Base-by-base conservation (phyloP, 2,888 invertebrate species). In the Lasioglossum pauxillum region DNA sequence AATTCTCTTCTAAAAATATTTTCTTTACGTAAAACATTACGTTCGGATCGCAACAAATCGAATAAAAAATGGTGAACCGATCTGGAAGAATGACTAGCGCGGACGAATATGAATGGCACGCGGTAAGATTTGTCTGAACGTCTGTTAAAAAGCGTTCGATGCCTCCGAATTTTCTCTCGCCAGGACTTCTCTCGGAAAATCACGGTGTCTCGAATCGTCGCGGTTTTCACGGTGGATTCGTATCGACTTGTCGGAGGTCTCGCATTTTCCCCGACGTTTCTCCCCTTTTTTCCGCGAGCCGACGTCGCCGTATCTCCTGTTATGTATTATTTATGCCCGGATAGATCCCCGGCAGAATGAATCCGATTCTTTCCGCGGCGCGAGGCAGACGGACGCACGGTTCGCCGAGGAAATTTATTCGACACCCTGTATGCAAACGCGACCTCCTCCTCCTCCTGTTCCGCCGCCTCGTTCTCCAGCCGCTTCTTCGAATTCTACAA, bases 241-340 rank as follows among this genome's bases (percentile, higher is more conserved):
- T 78, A 71, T 78, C 80, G 80, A 81, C 57, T 69, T 49, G 57
- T 46, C 69, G 10, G 69, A 69, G 31, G 57, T 69, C 69, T 72
- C 44, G 27, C 75, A 27, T 72, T 60, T 67, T 31, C 44, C 27
- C 16, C 75, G 38, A 57, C 49, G 77, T 76, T 77, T 73, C 75
- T 72, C 49, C 72, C 74, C 27, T 53, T 69, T 69, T 64, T 67
- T 64, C 53, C 75, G 75, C 81, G 60, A 69, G 67, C 31, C 74
- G 57, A 31, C 71, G 16, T 73, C 73, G 49, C 23, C 35, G 75
- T 44, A 67, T 38, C n/a, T 71, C 57, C 69, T 80, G 84, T 81
- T 86, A 90, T 90, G 89, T 89, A 90, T 90, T 90, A 90, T 90
- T 90, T 90, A 89, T 90, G 85, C 83, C 80, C 64, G 84, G 85